Base-by-base conservation (phyloP, 2,888 invertebrate species). In the Myathropa florea region DNA sequence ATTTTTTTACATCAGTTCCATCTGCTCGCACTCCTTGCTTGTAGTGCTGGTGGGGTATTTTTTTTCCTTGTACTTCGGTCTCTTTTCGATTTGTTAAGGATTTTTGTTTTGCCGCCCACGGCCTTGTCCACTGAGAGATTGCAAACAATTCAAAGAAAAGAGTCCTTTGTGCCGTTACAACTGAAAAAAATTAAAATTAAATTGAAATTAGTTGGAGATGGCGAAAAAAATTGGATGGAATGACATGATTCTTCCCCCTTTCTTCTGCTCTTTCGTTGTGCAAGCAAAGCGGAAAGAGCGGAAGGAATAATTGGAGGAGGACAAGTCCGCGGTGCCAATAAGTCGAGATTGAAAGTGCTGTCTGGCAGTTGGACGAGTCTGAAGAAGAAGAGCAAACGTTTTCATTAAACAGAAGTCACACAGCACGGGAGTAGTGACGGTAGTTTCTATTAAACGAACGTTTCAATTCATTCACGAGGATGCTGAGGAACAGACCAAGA, bases 181-280 rank as follows among this genome's bases (percentile, higher is more conserved):
- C 73, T 75, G 75, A 63, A 86, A 86, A 86, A 86, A 83, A 86
- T 86, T 75, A 83, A 86, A 86, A 86, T 83, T 82, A 83, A 86
- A 86, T 86, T 82, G 83, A 86, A 86, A 86, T 83, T 86, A 83
- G 67, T 64, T 78, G 63, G 21, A 28, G 70, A 36, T 36, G 23
- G 53, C 14, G 24, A 59, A 26, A 9, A 61, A 61, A 61, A 4
- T 46, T 63, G 53, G 23, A 23, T 26, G 12, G 72, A 65, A 33
- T n/a, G 63, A 77, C 55, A 72, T 21, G 72, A 67, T 65, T 60
- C 39, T 76, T 39, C 60, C n/a, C 61, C 65, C 63, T n/a, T 18
- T 28, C 33, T 23, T 57, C 33, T 28, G 59, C 39, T n/a, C n/a
- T n/a, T n/a, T n/a, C n/a, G n/a, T n/a, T n/a, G n/a, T 4, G 33